Evolutionary conservation across 1,140 invertebrate species (phyloP).

Genomic region (Dinoponera quadriceps): DNA sequence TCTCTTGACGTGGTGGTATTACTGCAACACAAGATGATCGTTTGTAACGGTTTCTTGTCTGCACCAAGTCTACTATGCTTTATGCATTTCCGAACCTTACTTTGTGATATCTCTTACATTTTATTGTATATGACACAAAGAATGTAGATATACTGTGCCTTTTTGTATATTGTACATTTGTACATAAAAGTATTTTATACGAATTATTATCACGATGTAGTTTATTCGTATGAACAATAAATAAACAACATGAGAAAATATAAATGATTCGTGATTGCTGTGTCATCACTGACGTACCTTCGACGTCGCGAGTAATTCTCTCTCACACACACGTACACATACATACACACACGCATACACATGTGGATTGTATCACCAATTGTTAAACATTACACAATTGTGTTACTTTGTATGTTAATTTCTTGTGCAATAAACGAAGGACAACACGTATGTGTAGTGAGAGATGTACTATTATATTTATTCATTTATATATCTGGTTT

Average conservation of each 20-base stretch:
- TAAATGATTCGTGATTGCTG: not conserved
- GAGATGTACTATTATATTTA: conserved; percentile 53
- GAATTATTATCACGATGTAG: conserved; percentile 79
- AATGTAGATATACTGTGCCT: conserved; percentile 85
- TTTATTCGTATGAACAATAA: conserved; percentile 76
- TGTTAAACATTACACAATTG: not conserved
- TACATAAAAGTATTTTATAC: conserved; percentile 84
- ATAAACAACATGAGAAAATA: conserved; percentile 73
- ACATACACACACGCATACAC: too few relatives aligned
- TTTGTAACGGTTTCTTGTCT: conserved; percentile 16
- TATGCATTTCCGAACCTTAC: conserved; percentile 77
- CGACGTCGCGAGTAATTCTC: too few relatives aligned
- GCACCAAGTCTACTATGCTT: conserved; percentile 38
- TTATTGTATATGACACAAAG: conserved; percentile 83
- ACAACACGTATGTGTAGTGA: too few relatives aligned
- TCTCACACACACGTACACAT: too few relatives aligned
- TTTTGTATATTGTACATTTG: conserved; percentile 85
- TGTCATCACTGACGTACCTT: not conserved
- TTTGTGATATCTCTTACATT: conserved; percentile 77
- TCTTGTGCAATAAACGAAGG: too few relatives aligned
- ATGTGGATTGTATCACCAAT: not conserved
- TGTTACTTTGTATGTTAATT: too few relatives aligned
- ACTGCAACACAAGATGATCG: not conserved
- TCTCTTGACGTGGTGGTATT: conserved; percentile 66
- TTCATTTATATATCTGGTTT: conserved; percentile 64